Base-by-base conservation (phyloP, 2,888 invertebrate species). In the Chloroclysta siterata region DNA sequence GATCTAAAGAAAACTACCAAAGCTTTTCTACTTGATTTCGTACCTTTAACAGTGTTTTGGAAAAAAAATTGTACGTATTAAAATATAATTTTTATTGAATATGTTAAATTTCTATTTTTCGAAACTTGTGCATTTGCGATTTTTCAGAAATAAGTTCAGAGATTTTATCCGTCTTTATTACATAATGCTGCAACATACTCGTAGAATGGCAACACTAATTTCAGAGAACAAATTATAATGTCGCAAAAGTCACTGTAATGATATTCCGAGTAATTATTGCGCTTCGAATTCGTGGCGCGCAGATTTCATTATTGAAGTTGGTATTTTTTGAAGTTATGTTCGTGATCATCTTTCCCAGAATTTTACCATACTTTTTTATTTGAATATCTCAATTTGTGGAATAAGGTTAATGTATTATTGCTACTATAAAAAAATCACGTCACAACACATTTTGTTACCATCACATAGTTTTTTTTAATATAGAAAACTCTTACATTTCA, bases 141-240 rank as follows among this genome's bases (percentile, higher is more conserved):
- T 22, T 22, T 22, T 22, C 22, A 22, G 3, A 22, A 22, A 1
- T 22, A 22, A 22, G 3, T 22, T 22, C 22, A 22, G 1, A 2
- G 22, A 22, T 22, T 17, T 10, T 15, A 5, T 15, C 46, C 46
- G 46, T 10, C 17, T 46, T 46, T 46, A 29, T n/a, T 8, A 39
- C 3, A 39, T 3, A 10, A 36, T 36, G 36, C 29, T 29, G 29
- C 6, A 29, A 6, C 29, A 29, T 5, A 29, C 6, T 5, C 6
- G 29, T 6, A 5, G 29, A n/a, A 8, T 28, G 56, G 41, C 56
- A 62, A 28, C 56, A 29, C 56, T 62, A 6, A 29, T 52, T 57
- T 39, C 56, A 17, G 10, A 53, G 61, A 62, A 56, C 56, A 52
- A 56, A 62, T 62, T 61, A 47, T 5, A 51, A 44, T 46, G 55